These are phyloP conservation scores for Thaumatotibia leucotreta DNA, from an alignment of 1,140 invertebrate species.

Conservation along the genomic window DNA sequence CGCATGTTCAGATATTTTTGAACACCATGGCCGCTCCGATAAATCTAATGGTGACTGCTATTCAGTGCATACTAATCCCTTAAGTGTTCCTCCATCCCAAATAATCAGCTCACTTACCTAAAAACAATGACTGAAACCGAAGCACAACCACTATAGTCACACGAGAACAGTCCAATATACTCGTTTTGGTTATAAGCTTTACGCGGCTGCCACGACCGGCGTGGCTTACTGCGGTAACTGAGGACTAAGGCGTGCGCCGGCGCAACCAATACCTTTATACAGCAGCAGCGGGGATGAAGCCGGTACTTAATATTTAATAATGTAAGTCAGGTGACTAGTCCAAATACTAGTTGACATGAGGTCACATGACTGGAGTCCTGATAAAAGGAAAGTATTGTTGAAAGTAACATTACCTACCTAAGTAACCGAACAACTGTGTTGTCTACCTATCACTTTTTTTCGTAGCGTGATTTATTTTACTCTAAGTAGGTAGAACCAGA, in stretches of 20 bases:
- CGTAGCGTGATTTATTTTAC: no score
- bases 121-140: background rate
- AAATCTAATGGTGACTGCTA: no score
- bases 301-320: background rate
- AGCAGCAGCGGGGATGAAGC: conserved; percentile 1
- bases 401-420: background rate
- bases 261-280: background rate
- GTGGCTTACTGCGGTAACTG: background rate
- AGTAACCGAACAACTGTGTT: background rate
- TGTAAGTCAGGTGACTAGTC: background rate
- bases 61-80: no score
- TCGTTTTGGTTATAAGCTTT: background rate
- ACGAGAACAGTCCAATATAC: background rate
- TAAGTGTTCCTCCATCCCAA: no score
- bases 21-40: no score
- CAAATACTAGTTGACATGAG: background rate
- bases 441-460: no score
- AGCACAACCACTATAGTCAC: background rate
- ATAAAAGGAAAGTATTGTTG: background rate
- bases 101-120: background rate
- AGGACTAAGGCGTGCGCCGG: background rate
- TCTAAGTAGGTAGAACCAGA: no score
- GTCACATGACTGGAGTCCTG: background rate
- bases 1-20: no score
- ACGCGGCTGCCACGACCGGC: background rate